Base-by-base conservation (phyloP, 1,140 invertebrate genomes). In the Drosophila pachea region DNA sequence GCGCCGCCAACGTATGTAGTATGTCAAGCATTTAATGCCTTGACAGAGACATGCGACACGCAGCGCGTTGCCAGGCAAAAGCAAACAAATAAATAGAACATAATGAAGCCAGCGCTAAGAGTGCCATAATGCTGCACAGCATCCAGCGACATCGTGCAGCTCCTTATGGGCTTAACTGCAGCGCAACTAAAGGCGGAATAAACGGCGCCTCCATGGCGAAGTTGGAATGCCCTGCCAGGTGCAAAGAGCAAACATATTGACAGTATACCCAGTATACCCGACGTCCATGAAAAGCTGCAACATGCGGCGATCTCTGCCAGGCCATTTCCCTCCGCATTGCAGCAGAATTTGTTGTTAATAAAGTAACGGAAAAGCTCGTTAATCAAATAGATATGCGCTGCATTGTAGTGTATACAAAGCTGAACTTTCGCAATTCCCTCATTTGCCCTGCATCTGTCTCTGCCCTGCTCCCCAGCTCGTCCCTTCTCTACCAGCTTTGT, bases 11-110 rank as follows among this genome's bases (percentile, higher is more conserved):
- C 22, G 22, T 3, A 22, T 70, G 83, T 76, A 73, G 60, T 62
- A 68, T 70, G 69, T 60, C 73, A 79, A 83, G 76, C 76, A 75
- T 74, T 84, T 86, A 79, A 84, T 86, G 79, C 76, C 55, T 49
- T 61, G 50, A 47, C 79, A 75, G 66, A 76, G 58, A 70, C 55
- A 40, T 52, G 49, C 49, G 68, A 22, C 48, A 72, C 61, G 74
- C 66, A 63, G 61, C 54, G 7, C 31, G 11, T 3, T n/a, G 47
- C 47, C 11, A 55, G 53, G 60, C 56, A 38, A 68, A 63, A 35
- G 63, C 73, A 72, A 71, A 72, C 68, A 72, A 74, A 73, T 59
- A 75, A 68, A 75, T 72, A 73, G 64, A 68, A 56, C 69, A 75
- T 73, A 75, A 75, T 75, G 60, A 68, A 68, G 58, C 73, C 48